A percentile compares a stretch with the other conserved stretches of the same genome.
These are phyloP conservation scores for Aurelia sp. DNA, from an alignment of 30 jellyfish, hydroid and myxozoan species.

Conservation along the genomic window DNA sequence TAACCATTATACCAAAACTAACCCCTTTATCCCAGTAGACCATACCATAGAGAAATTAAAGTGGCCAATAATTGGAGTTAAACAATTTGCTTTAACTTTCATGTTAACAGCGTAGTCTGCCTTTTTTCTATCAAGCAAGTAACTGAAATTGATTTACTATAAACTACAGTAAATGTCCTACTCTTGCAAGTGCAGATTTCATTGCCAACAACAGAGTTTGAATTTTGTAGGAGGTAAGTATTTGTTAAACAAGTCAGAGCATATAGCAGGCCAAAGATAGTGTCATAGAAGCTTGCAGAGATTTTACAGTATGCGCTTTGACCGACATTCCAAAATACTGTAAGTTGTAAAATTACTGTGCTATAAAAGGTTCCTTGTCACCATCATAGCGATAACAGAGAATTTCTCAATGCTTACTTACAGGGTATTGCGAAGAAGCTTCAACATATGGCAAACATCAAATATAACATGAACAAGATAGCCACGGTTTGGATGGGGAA, in stretches of 20 bases:
- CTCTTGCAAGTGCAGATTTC: no score
- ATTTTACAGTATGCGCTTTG: background rate
- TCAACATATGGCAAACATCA: conserved; percentile 51
- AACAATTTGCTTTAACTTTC: background rate
- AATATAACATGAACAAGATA: conserved; percentile 24
- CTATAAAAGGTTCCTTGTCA: background rate
- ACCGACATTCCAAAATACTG: background rate
- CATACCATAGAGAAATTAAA: background rate
- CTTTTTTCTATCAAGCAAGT: no score
- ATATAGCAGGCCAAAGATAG: background rate
- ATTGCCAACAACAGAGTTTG: no score
- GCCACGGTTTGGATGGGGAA: conserved; percentile 45
- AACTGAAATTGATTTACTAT: no score
- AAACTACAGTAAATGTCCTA: no score
- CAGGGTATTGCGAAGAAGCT: conserved; percentile 33
- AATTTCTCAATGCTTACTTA: background rate
- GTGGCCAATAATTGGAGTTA: conserved; percentile 6
- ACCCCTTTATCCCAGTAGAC: background rate
- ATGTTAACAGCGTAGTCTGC: no score
- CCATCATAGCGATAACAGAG: background rate
- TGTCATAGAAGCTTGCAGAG: conserved; percentile 3
- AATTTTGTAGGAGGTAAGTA: no score
- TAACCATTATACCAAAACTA: background rate
- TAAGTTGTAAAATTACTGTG: background rate
- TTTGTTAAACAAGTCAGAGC: background rate